These are phyloP conservation scores for Harpegnathos saltator DNA, from an alignment of 1,140 invertebrate species.

Conservation along the genomic window DNA sequence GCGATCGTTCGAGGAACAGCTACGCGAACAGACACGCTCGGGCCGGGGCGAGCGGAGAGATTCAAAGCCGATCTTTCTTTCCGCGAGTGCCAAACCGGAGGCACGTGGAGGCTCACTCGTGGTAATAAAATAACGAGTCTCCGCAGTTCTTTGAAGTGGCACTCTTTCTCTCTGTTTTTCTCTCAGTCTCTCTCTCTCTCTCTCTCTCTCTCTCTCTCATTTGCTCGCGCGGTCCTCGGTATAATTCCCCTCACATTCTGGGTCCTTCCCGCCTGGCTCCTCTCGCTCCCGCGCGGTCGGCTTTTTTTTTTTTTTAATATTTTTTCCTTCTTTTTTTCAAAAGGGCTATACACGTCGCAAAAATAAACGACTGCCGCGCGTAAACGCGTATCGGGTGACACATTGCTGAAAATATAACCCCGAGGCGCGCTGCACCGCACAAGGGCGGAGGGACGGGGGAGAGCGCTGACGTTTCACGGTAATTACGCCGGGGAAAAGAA, in stretches of 20 bases:
- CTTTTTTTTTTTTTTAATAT: conserved; percentile 54
- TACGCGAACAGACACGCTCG: not conserved
- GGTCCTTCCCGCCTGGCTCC: conserved; percentile 49
- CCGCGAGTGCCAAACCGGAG: conserved; percentile 39
- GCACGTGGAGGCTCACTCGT: conserved; percentile 32
- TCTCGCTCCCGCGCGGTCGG: conserved; percentile 37
- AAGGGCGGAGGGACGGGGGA: not conserved
- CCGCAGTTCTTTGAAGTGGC: conserved; percentile 56
- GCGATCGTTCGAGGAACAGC: conserved; percentile 29
- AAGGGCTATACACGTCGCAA: conserved; percentile 63
- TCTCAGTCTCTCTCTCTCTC: not conserved
- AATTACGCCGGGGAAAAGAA: conserved; percentile 58
- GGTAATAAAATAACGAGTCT: conserved; percentile 73
- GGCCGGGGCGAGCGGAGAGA: conserved; percentile 20
- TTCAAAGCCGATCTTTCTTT: conserved; percentile 69
- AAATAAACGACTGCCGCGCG: conserved; percentile 77
- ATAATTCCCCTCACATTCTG: conserved; percentile 68
- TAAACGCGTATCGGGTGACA: conserved; percentile 72
- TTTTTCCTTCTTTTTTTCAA: conserved; percentile 35
- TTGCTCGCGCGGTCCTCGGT: conserved; percentile 61
- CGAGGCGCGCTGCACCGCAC: not conserved
- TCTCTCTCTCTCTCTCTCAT: conserved; percentile 12
- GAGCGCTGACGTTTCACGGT: conserved; percentile 65
- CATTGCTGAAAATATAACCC: conserved; percentile 78
- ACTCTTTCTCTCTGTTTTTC: conserved; percentile 19